Base-by-base conservation (phyloP, 2,113 vertebrate species). In the Sorex araneus region DNA sequence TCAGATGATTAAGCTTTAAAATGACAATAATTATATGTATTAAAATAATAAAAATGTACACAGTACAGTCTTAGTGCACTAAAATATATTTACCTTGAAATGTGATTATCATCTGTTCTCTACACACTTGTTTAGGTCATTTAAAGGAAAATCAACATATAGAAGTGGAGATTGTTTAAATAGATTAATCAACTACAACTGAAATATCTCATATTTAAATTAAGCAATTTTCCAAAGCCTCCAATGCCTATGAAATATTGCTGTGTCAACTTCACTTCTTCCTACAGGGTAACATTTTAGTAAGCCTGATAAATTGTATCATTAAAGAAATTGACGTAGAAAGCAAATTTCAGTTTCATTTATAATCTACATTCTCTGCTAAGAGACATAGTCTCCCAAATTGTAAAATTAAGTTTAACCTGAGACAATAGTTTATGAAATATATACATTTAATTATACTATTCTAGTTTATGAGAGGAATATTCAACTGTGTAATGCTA, bases 261-360 rank as follows among this genome's bases (percentile, higher is more conserved):
- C 11, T 45, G 2, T 78, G 40, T 75, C 76, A 92, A 83, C 28
- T 69, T 6, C 90, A 66, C 25, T 82, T 93, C 94, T 88, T 75
- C 18, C 54, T 80, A 54, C 2, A 73, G n/a, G 69, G 32, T 79
- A 19, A 71, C 57, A 89, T 95, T 94, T 88, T 60, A 28, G 88
- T 89, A 79, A 85, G 54, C 19, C 40, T 88, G 94, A 87, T 77
- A 94, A 93, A 86, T 79, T 83, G 63, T 85, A 25, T 77, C 93
- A 93, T 93, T 87, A 92, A 95, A 94, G 25, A 47, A 45, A 9
- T 23, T 93, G 5, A 92, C 77, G 88, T 92, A 84, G 70, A 21
- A 97, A 96, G 89, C 94, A 16, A 45, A 81, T 92, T 80, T 89
- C 84, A 93, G 2, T 67, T 83, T 91, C 0, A 92, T 66, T 78